These are phyloP conservation scores for Gymnobelideus leadbeateri DNA, from an alignment of 2,113 vertebrate genomes.

Conservation along the genomic window DNA sequence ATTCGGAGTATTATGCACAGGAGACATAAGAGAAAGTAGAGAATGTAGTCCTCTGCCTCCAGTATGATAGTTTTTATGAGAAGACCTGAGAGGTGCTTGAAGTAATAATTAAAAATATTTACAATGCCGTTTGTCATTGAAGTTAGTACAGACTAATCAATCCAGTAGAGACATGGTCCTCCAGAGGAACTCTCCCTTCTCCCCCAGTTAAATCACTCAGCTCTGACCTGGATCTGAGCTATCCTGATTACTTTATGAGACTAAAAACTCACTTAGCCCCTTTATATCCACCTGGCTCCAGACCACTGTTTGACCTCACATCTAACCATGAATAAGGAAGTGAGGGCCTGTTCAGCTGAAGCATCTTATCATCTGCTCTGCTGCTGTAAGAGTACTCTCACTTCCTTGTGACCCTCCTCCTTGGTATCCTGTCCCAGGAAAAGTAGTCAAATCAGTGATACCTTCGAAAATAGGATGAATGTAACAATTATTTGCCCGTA, in stretches of 20 bases:
- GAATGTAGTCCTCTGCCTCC: not conserved
- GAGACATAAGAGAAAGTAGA: not conserved
- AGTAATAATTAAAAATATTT: not conserved
- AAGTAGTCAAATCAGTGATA: not conserved
- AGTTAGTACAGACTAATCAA: not conserved
- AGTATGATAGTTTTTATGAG: not conserved
- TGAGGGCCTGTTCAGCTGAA: not conserved
- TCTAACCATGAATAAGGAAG: not conserved
- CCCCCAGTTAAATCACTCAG: not conserved
- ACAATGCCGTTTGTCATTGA: not conserved
- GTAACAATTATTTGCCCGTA: not conserved
- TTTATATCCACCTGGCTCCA: not conserved
- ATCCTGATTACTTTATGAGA: not conserved
- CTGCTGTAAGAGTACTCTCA: not conserved
- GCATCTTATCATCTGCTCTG: not conserved
- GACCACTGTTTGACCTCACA: not conserved
- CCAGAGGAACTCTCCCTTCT: not conserved
- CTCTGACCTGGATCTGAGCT: not conserved
- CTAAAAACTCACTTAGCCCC: not conserved
- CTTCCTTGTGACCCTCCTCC: not conserved
- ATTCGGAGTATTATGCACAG: not conserved
- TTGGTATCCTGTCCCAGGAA: not conserved
- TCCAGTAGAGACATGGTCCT: not conserved
- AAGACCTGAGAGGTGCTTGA: not conserved
- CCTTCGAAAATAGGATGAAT: not conserved